Evolutionary conservation across 2,888 invertebrate genomes (phyloP), one percentile per base, ranked within the genome.

Genomic region (Ctenicera cuprea): DNA sequence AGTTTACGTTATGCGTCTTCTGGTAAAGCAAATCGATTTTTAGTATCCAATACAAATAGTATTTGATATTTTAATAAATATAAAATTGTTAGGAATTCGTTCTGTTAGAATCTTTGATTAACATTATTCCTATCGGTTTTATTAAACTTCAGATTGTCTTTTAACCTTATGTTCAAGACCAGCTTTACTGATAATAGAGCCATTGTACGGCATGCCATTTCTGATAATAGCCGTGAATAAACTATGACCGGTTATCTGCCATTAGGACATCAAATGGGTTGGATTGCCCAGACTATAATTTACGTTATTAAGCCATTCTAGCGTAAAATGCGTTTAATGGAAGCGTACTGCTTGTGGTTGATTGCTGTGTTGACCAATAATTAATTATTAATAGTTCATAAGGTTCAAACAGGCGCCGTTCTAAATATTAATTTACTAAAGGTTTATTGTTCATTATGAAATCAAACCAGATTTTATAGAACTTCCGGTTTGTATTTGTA

Each of bases 181-280:
- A 37, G 38, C 4, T 11, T 33, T 18, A 37, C 33, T 50, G 38
- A 59, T 59, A 59, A 59, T 18, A 59, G 16, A 59, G 37, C 8
- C 20, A 37, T n/a, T n/a, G 12, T 9, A 18, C 11, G 30, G 14
- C 57, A 33, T 57, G 33, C 1, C 59, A 38, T 37, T 18, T 37
- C 59, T 38, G 59, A 59, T 59, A 59, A 59, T 59, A 38, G 59
- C 38, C 59, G 38, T 59, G 59, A 59, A 59, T 59, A 59, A 59
- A n/a, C 38, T 59, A 59, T 59, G 59, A 59, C 59, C 59, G 59
- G 59, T 59, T 59, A 59, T 59, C 18, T 59, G 59, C 59, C 20
- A 59, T 59, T 59, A 59, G 59, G 59, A 59, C 59, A 59, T 59
- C 59, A 59, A 59, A 59, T 59, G 59, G 59, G 59, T 59, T 59